Evolutionary conservation across 1,140 invertebrate species (phyloP), one percentile per base, ranked within the genome.

Genomic region (Drosophila rufa): DNA sequence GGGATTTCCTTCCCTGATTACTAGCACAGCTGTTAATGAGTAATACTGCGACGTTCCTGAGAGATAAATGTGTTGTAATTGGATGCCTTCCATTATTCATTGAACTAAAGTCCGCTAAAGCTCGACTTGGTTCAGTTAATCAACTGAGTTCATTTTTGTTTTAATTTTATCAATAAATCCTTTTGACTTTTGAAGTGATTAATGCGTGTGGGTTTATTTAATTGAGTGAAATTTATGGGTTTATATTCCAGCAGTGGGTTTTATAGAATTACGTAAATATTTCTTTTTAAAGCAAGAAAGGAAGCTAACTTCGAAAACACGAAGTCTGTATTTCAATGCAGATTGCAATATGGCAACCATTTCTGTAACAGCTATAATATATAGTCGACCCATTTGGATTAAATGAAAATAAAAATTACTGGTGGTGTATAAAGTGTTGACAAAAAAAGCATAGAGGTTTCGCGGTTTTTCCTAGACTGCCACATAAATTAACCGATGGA

Each of bases 1-100:
- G 38, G 36, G 19, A 40, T 42, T 56, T 56, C 19, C 46, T 25
- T 25, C 12, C 53, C 15, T 56, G 14, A 40, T 56, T 25, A 56
- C 36, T 11, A 22, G 19, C 19, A 40, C 53, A 56, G 53, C 53
- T 56, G 53, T 56, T 25, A 2, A 56, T 56, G 38, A 56, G 19
- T 56, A 56, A 11, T 40, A 40, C 19, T 22, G 2, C 36, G 15
- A 11, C 22, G 6, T 25, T 25, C 25, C 22, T 56, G 4, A 40
- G 14, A 56, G 53, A 56, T 56, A 25, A 40, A 22, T 11, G 53
- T 25, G 8, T 25, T 40, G 36, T 15, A 25, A 40, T 56, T 56
- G 19, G 53, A 40, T 56, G 14, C 8, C 8, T 25, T 40, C 5
- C 19, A 56, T 56, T 56, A 14, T 15, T 40, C 19, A 56, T 6